Evolutionary conservation across 2,113 vertebrate genomes (phyloP).

Genomic region (Hemicordylus capensis): DNA sequence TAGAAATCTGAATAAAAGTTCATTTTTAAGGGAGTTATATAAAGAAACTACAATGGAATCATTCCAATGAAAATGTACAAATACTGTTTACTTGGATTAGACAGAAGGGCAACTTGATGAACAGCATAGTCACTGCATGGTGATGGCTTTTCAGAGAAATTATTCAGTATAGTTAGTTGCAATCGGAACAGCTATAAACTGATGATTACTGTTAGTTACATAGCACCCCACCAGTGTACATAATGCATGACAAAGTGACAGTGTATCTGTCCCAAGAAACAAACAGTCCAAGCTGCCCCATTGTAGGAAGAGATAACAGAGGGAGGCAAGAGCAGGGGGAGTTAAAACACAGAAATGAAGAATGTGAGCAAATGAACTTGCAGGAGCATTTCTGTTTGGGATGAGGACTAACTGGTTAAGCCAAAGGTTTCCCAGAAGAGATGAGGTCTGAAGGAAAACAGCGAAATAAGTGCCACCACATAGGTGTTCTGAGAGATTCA

Average conservation of each 20-base stretch:
- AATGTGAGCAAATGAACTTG: not conserved
- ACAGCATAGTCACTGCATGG: slow-evolving; percentile 57
- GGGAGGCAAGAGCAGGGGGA: not conserved
- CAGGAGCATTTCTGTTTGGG: not conserved
- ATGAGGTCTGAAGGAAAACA: not conserved
- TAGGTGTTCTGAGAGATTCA: not conserved
- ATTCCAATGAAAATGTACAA: slow-evolving; percentile 20
- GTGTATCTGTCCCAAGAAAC: not conserved
- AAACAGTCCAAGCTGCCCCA: not conserved
- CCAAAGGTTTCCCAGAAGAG: not conserved
- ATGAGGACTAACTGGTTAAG: not conserved
- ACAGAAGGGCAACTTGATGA: slow-evolving; percentile 59
- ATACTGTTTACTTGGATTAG: slow-evolving; percentile 25
- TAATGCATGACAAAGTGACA: not conserved
- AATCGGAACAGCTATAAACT: slow-evolving; percentile 18
- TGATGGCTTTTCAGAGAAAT: slow-evolving; percentile 67
- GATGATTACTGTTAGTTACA: slow-evolving; percentile 22
- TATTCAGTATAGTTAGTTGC: slow-evolving; percentile 55
- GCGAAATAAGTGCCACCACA: not conserved
- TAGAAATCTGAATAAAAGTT: not conserved
- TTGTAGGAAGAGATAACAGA: not conserved
- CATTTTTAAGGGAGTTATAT: not conserved
- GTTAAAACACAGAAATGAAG: not conserved
- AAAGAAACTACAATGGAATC: not conserved
- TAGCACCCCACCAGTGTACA: not conserved